Evolutionary conservation across 2,113 vertebrate species (phyloP), one percentile per base, ranked within the genome.

Genomic region (Atractosteus spatula): DNA sequence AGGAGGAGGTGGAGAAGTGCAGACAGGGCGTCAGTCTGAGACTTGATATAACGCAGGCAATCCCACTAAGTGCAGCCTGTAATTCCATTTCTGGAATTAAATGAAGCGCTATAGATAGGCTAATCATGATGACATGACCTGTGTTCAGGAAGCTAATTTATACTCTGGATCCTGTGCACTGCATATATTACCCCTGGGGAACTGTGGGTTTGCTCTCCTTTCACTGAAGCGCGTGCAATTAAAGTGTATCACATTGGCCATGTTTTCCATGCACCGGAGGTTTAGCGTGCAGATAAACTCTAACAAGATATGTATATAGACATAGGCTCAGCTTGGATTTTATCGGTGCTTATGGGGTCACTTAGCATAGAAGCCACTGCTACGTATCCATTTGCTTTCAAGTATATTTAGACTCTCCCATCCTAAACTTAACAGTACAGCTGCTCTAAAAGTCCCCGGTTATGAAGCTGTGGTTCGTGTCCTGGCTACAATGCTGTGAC

Each of bases 51-150:
- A 84, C 75, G 77, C 76, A 82, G 76, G 77, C 82, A 89, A 87
- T 90, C 83, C 75, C 51, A 68, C 77, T 87, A 89, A 90, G 89
- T 89, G 86, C 83, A 78, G 70, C 69, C 61, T 75, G 73, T 64
- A 70, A 75, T 81, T 80, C 80, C 80, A 80, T 86, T 79, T 82
- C 72, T 72, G 74, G 79, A 71, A 81, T 74, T 74, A 83, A 79
- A 80, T 79, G 69, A 66, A 16, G 70, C 70, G 42, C 76, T 80
- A 85, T 72, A 78, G 80, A 84, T 81, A 67, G 42, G 59, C 42
- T 78, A 72, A 81, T 76, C n/a, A 62, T 82, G 54, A 59, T 44
- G 47, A 74, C 69, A 71, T 74, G 62, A 66, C 3, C 29, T 51
- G 29, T 29, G 29, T 29, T 29, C 29, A 29, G 29, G 29, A 29